phyloP scores from a whole-genome alignment of 2,888 invertebrate species.

The Platerodrilus igneus region DNA sequence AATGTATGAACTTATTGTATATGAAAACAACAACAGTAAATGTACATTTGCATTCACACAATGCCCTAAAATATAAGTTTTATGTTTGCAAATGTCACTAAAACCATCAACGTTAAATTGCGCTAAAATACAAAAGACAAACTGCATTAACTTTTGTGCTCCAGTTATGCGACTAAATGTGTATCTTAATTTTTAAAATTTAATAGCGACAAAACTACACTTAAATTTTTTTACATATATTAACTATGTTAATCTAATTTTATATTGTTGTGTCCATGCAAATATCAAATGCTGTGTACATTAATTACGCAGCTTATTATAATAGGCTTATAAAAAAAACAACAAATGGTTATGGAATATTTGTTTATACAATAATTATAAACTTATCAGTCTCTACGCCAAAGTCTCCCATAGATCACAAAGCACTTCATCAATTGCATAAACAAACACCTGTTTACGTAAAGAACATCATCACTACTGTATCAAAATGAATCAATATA shows the following conservation, averaged over 20 bases:
- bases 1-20: no score
- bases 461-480: no score
- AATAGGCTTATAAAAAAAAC: slow-evolving; percentile 10
- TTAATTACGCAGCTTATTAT: slow-evolving; percentile 12
- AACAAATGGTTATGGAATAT: slow-evolving; percentile 12
- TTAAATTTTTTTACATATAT: slow-evolving; percentile 18
- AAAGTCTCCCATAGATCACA: slow-evolving; percentile 10
- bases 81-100: no score
- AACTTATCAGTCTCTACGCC: slow-evolving; percentile 11
- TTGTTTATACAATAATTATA: slow-evolving; percentile 14
- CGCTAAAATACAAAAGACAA: no score
- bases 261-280: slow-evolving; percentile 18
- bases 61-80: no score
- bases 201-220: slow-evolving; percentile 9
- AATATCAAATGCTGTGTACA: slow-evolving; percentile 13
- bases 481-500: not conserved
- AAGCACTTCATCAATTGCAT: no score
- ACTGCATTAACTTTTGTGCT: no score
- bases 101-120: no score
- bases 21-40: no score
- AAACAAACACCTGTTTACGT: slow-evolving; percentile 12
- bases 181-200: slow-evolving; percentile 5
- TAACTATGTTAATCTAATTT: slow-evolving; percentile 15
- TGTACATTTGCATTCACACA: no score
- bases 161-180: no score